Evolutionary conservation across 2,797 vertebrate species (phyloP).

Genomic region (Chelonia mydas): DNA sequence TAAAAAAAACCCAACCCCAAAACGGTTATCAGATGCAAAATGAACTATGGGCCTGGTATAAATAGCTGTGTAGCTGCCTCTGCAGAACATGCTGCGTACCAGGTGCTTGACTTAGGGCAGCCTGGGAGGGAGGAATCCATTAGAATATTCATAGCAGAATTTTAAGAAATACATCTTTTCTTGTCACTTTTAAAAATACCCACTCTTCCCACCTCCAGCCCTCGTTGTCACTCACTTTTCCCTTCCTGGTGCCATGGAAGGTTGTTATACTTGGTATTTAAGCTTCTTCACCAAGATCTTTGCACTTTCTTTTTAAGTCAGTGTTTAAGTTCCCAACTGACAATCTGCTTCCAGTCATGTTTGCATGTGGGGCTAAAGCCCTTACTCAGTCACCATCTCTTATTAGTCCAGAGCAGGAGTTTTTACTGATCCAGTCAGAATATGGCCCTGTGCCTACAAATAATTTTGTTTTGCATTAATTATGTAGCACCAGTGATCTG

Average conservation of each 20-base stretch:
- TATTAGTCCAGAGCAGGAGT: background rate
- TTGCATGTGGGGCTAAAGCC: background rate
- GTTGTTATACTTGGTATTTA: background rate
- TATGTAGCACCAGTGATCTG: background rate
- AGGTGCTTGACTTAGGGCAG: constrained; percentile 17
- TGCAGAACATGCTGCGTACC: background rate
- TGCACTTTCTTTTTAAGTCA: constrained; percentile 7
- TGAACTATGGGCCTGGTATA: constrained; percentile 46
- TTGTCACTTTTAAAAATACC: background rate
- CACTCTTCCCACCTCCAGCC: background rate
- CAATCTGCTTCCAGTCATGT: constrained; percentile 47
- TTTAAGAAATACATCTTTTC: constrained; percentile 9
- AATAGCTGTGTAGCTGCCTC: constrained; percentile 32
- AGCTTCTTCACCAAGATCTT: background rate
- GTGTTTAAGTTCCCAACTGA: background rate
- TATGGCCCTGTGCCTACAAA: background rate
- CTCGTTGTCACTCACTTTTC: background rate
- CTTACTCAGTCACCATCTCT: background rate
- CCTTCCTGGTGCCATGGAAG: background rate
- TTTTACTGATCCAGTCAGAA: no score
- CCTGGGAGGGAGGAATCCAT: background rate
- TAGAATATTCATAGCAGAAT: constrained; percentile 14
- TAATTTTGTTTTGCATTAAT: constrained; percentile 5
- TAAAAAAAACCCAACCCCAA: constrained; percentile 18
- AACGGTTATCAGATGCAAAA: constrained; percentile 60